These are phyloP conservation scores for Actinostola sp. DNA, from an alignment of 92 coral and sea anemone species.

Conservation along the genomic window DNA sequence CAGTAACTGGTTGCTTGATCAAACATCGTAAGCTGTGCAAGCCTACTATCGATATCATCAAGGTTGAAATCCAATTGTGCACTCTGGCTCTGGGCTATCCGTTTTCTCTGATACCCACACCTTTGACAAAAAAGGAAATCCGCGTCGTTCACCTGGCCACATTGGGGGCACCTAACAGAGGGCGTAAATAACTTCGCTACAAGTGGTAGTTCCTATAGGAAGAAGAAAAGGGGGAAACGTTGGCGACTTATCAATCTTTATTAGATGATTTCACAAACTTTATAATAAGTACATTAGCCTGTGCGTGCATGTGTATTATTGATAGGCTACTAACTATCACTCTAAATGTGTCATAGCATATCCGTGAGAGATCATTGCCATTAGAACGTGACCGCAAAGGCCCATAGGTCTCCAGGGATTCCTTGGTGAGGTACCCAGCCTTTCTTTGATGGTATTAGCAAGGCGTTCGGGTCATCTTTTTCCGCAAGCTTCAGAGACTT, in stretches of 20 bases:
- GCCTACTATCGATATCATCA: conserved; percentile 24
- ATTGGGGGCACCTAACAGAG: conserved; percentile 53
- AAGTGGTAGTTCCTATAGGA: conserved; percentile 41
- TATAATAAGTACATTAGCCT: no score
- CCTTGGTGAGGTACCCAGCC: conserved; percentile 45
- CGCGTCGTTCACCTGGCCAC: conserved; percentile 56
- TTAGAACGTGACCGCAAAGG: conserved; percentile 2
- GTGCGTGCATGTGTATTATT: no score
- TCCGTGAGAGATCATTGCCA: not conserved
- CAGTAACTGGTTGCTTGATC: conserved; percentile 29
- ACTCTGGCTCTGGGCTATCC: not conserved
- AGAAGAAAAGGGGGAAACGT: no score
- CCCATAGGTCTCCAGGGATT: conserved; percentile 38
- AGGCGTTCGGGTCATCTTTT: conserved; percentile 16
- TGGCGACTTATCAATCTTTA: no score
- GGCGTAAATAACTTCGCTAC: conserved; percentile 31
- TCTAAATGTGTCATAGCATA: not conserved
- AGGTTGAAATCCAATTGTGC: conserved; percentile 21
- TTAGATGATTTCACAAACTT: no score
- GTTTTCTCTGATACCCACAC: conserved; percentile 51
- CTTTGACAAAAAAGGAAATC: conserved; percentile 70
- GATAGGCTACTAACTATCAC: no score
- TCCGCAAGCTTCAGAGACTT: conserved; percentile 3
- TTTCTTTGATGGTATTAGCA: conserved; percentile 31
- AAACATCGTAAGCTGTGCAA: conserved; percentile 37